phyloP scores from a whole-genome alignment of 1,140 invertebrate genomes.

The Diorhabda elongata region DNA sequence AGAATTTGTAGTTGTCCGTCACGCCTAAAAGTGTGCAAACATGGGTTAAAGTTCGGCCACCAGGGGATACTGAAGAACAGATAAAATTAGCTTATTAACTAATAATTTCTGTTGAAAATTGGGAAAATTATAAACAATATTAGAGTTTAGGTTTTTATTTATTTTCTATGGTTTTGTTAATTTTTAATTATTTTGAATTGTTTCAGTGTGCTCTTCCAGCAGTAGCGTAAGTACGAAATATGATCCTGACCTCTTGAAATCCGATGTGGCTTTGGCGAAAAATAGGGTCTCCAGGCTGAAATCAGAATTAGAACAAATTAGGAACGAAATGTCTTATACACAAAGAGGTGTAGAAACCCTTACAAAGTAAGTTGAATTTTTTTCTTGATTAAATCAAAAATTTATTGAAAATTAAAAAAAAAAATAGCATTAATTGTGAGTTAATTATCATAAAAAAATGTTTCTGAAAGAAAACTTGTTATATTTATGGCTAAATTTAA shows the following conservation, averaged over 20 bases:
- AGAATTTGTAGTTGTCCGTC: too few relatives aligned
- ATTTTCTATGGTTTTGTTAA: background rate
- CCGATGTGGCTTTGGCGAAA: slow-evolving; percentile 84
- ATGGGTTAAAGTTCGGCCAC: too few relatives aligned
- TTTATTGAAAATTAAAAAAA: background rate
- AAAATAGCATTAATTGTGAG: background rate
- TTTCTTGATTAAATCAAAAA: background rate
- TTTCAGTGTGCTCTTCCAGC: slow-evolving; percentile 83
- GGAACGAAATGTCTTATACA: slow-evolving; percentile 86
- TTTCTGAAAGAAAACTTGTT: too few relatives aligned
- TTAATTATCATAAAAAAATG: background rate
- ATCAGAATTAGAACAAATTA: slow-evolving; percentile 86
- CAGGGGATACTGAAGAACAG: too few relatives aligned
- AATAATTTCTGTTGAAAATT: too few relatives aligned
- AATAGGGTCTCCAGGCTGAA: slow-evolving; percentile 84
- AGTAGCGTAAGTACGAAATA: slow-evolving; percentile 87
- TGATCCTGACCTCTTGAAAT: slow-evolving; percentile 89
- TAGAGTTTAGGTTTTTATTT: background rate
- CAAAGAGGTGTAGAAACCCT: slow-evolving; percentile 89
- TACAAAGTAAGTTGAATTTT: slow-evolving; percentile 64
- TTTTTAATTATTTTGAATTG: background rate
- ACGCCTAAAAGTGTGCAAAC: too few relatives aligned
- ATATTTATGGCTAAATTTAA: too few relatives aligned
- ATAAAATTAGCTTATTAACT: too few relatives aligned
- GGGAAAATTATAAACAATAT: background rate